phyloP scores from a whole-genome alignment of 1,140 invertebrate genomes.

The Papilio glaucus region DNA sequence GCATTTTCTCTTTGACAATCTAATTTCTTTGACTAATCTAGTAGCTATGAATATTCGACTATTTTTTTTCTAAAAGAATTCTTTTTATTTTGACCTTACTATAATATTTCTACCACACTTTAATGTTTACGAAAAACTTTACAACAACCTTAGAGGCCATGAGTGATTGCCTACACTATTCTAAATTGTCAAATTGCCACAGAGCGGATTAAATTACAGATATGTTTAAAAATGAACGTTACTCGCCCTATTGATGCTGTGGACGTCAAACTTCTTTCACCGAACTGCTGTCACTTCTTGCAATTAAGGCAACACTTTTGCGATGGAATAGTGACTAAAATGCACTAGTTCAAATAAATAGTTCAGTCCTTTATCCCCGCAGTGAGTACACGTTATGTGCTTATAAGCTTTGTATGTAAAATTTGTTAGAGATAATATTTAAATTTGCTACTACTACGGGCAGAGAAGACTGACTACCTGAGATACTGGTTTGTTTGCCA shows the following conservation, averaged over 20 bases:
- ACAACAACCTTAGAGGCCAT: conserved; percentile 58
- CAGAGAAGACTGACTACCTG: conserved; percentile 63
- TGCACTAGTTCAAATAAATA: conserved; percentile 44
- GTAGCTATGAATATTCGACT: conserved; percentile 61
- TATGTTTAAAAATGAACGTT: conserved; percentile 76
- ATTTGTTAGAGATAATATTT: conserved; percentile 15
- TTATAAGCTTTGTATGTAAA: conserved; percentile 31
- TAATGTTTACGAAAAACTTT: conserved; percentile 53
- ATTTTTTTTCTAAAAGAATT: conserved; percentile 47
- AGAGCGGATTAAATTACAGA: conserved; percentile 69
- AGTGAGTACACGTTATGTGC: conserved; percentile 33
- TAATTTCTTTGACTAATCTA: conserved; percentile 70
- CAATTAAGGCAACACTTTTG: conserved; percentile 56
- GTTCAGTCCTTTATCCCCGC: conserved; percentile 56
- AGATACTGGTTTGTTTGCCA: conserved; percentile 51
- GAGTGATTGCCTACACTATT: conserved; percentile 71
- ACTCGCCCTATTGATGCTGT: conserved; percentile 77
- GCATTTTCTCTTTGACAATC: conserved; percentile 49
- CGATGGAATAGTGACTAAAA: conserved; percentile 35
- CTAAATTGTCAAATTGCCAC: conserved; percentile 70
- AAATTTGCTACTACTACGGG: conserved; percentile 34
- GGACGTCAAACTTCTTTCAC: conserved; percentile 68
- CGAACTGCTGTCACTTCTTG: conserved; percentile 66
- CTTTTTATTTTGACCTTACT: conserved; percentile 49
- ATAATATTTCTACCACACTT: conserved; percentile 69